Evolutionary conservation across 2,888 invertebrate genomes (phyloP).

Genomic region (Lasius fuliginosus): DNA sequence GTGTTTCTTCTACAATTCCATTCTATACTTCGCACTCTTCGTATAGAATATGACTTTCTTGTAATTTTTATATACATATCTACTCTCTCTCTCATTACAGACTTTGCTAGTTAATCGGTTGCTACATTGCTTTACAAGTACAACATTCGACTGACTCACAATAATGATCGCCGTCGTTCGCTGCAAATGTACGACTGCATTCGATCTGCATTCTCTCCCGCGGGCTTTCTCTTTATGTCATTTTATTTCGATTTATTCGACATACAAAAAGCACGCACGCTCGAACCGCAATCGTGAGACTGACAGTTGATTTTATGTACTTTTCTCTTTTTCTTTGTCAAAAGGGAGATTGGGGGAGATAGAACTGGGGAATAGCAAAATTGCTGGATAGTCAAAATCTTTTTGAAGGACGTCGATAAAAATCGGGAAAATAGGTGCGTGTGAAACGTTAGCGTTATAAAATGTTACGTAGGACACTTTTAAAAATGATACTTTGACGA

Average conservation of each 20-base stretch:
- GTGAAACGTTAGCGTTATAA: slow-evolving; percentile 37
- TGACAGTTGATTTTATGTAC: slow-evolving; percentile 53
- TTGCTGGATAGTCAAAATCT: slow-evolving; percentile 55
- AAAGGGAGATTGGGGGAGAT: slow-evolving; percentile 18
- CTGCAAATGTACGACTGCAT: slow-evolving; percentile 41
- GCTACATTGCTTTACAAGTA: slow-evolving; percentile 75
- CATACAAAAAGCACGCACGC: slow-evolving; percentile 59
- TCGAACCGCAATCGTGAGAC: slow-evolving; percentile 58
- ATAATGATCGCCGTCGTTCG: slow-evolving; percentile 56
- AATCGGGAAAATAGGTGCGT: slow-evolving; percentile 45
- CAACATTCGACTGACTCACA: slow-evolving; percentile 71
- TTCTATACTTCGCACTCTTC: slow-evolving; percentile 71
- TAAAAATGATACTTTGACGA: slow-evolving; percentile 33
- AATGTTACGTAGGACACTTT: slow-evolving; percentile 25
- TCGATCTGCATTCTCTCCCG: slow-evolving; percentile 23
- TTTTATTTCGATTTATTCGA: slow-evolving; percentile 46
- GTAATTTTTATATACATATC: slow-evolving; percentile 79
- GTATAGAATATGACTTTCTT: slow-evolving; percentile 83
- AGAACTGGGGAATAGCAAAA: slow-evolving; percentile 36
- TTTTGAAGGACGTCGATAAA: slow-evolving; percentile 52
- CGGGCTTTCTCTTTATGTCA: slow-evolving; percentile 13
- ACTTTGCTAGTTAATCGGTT: slow-evolving; percentile 74
- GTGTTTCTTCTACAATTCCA: slow-evolving; percentile 67
- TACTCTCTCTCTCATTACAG: slow-evolving; percentile 72
- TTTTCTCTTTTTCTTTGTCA: slow-evolving; percentile 42